A percentile compares a stretch with the other conserved stretches of the same genome.
These are phyloP conservation scores for Dioctria linearis DNA, from an alignment of 2,888 invertebrate genomes.

Conservation along the genomic window DNA sequence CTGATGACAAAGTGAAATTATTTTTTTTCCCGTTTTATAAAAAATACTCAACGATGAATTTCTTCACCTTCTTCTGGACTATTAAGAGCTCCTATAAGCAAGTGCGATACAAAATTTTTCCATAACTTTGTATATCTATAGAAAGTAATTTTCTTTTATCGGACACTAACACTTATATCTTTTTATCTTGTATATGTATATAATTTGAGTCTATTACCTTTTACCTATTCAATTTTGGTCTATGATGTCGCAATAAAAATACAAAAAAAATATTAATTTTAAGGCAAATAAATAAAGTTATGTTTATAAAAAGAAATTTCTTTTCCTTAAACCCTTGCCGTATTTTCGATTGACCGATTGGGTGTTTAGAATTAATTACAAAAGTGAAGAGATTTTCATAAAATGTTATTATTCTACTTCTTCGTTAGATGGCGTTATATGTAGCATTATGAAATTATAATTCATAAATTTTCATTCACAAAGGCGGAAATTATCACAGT, in stretches of 20 bases:
- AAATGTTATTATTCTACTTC: too few relatives aligned
- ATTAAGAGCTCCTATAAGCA: slow-evolving; percentile 54
- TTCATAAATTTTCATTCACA: too few relatives aligned
- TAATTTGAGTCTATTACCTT: slow-evolving; percentile 15
- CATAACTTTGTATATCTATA: not conserved
- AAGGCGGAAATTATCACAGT: too few relatives aligned
- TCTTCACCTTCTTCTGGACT: slow-evolving; percentile 26
- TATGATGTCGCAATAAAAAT: slow-evolving; percentile 44
- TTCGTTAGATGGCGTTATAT: too few relatives aligned
- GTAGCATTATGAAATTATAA: too few relatives aligned
- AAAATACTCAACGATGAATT: slow-evolving; percentile 41
- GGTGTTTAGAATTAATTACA: not conserved
- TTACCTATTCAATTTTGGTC: slow-evolving; percentile 9
- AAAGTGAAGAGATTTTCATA: not conserved
- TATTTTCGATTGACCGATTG: not conserved
- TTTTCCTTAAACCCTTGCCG: not conserved
- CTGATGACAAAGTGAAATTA: slow-evolving; percentile 21
- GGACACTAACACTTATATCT: slow-evolving; percentile 18
- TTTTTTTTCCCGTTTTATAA: not conserved
- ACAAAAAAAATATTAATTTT: slow-evolving; percentile 43
- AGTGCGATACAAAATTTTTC: slow-evolving; percentile 60
- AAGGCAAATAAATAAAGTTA: slow-evolving; percentile 44
- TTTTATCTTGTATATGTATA: slow-evolving; percentile 8
- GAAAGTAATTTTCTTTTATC: slow-evolving; percentile 21
- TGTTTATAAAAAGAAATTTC: slow-evolving; percentile 34